These are phyloP conservation scores for Chymomyza amoena DNA, from an alignment of 2,888 invertebrate species.

Conservation along the genomic window DNA sequence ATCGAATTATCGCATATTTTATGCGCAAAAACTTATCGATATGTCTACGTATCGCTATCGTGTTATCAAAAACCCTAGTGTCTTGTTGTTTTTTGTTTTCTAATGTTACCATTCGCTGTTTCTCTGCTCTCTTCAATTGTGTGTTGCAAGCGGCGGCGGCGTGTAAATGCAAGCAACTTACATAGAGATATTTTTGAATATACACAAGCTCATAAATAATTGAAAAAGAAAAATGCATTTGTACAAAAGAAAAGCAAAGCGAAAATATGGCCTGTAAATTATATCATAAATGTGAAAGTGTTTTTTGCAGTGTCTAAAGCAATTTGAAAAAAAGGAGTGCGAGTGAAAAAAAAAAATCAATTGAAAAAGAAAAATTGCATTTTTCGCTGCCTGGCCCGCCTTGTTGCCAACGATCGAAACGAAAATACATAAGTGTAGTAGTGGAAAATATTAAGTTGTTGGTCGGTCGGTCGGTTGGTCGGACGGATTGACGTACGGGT, in stretches of 20 bases:
- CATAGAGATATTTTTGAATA: slow-evolving; percentile 3
- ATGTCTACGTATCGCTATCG: neutral
- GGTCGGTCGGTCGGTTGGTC: slow-evolving; percentile 10
- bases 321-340: slow-evolving; percentile 52
- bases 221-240: slow-evolving; percentile 57
- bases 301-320: slow-evolving; percentile 26
- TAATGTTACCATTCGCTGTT: neutral
- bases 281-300: slow-evolving; percentile 66
- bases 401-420: slow-evolving; percentile 31
- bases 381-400: slow-evolving; percentile 40
- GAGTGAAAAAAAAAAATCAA: slow-evolving; percentile 58
- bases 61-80: neutral
- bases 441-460: slow-evolving; percentile 57
- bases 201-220: slow-evolving; percentile 37
- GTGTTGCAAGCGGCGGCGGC: slow-evolving; percentile 4
- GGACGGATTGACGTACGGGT: slow-evolving; percentile 22
- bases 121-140: neutral
- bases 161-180: slow-evolving; percentile 1
- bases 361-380: slow-evolving; percentile 69
- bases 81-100: neutral
- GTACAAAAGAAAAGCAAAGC: slow-evolving; percentile 57
- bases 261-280: slow-evolving; percentile 66
- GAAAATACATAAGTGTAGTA: slow-evolving; percentile 52
- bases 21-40: neutral
- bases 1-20: neutral